Evolutionary conservation across 2,888 invertebrate genomes (phyloP), one percentile per base, ranked within the genome.

Genomic region (Cantharis rustica): DNA sequence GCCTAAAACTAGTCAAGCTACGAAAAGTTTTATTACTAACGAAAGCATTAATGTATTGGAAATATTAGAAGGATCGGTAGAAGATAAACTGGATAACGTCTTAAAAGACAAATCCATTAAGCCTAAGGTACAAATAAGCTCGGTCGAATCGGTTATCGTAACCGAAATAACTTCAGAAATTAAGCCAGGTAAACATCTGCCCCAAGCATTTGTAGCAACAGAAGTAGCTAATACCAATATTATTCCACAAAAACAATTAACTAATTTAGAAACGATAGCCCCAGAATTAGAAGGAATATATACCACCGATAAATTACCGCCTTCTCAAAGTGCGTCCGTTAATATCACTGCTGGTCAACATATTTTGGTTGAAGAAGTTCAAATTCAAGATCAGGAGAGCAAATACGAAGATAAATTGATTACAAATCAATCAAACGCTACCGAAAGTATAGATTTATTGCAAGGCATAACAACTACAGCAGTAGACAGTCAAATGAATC

Each of bases 201-300:
- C 95, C 3, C 94, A 95, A 87, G 87, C 94, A 70, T 93, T 95
- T 84, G 95, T 95, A 1, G 93, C 95, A 0, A 95, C 95, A 2
- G 95, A 95, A 90, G 90, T 91, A 10, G 95, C 95, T 3, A 91
- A 90, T 20, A 90, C 91, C 86, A 90, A 91, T 75, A 87, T 95
- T 0, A 89, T 93, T 27, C 89, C 93, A 11, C 93, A 93, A 80
- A 93, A 92, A 84, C 92, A 93, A 86, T 86, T 93, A 66, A 87
- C 91, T 4, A 93, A 93, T 15, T 91, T 92, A 87, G 91, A 92
- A 84, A 92, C 91, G 81, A 87, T 92, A 82, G 90, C 92, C 0
- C 92, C 93, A 77, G 95, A 95, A 87, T 90, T 91, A 79, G 94
- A 94, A 89, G 93, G 93, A 1, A 88, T 90, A 17, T 90, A 92